Evolutionary conservation across 1,140 invertebrate genomes (phyloP).

Genomic region (Plodia interpunctella): DNA sequence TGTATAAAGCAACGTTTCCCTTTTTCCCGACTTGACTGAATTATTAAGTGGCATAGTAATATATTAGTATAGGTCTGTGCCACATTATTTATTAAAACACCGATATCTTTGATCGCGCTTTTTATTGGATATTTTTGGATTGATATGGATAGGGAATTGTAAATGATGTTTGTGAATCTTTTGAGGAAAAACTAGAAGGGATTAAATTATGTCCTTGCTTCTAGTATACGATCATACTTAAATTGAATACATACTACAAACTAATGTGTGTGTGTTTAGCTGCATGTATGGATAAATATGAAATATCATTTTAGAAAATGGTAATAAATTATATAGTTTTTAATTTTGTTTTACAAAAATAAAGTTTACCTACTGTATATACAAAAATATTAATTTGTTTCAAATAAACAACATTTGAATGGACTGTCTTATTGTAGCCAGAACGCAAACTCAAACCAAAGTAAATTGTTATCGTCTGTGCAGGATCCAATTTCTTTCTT

Average conservation of each 20-base stretch:
- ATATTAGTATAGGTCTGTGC: not conserved
- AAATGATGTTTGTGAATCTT: not conserved
- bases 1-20: conserved; percentile 1
- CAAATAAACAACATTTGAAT: not conserved
- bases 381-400: no score
- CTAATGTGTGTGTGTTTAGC: no score
- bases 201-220: no score
- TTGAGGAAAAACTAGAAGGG: no score
- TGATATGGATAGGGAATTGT: not conserved
- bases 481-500: not conserved
- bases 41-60: conserved; percentile 16
- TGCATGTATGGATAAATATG: no score
- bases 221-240: no score
- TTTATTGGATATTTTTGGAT: not conserved
- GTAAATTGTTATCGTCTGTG: not conserved
- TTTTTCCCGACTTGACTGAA: conserved; percentile 11
- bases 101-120: not conserved
- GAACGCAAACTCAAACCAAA: not conserved
- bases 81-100: not conserved
- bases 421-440: not conserved
- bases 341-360: no score
- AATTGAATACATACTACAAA: no score
- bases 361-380: not conserved
- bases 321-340: not conserved
- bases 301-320: no score